Conservation (phyloP, 2,888 invertebrate genomes). For the Julus scandinavius region DNA sequence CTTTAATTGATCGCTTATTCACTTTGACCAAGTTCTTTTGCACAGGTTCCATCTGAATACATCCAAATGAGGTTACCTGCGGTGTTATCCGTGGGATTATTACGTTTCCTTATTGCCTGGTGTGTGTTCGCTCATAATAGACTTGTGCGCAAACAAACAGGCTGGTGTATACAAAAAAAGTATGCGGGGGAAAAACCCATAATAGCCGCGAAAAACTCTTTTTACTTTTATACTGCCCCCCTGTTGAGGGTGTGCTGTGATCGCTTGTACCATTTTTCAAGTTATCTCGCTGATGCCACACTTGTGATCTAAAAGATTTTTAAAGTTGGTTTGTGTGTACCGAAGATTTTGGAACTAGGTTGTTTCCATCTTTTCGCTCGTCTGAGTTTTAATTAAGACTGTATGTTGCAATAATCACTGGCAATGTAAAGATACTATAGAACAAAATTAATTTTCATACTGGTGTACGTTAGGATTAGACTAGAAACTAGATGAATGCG, state of each 20-base stretch:
- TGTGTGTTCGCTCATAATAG: conserved; percentile 18
- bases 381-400: no score
- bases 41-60: conserved; percentile 9
- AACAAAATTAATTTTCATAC: no score
- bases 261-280: no score
- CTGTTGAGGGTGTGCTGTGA: neutral
- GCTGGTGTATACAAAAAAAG: neutral
- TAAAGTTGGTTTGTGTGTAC: no score
- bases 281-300: no score
- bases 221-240: neutral
- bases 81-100: neutral
- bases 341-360: no score
- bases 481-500: no score
- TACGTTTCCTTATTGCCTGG: neutral
- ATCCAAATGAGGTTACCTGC: conserved; percentile 18
- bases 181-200: neutral
- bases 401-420: no score
- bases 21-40: neutral
- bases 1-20: neutral
- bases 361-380: no score
- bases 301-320: no score
- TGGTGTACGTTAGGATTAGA: no score
- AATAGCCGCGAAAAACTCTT: neutral
- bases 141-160: neutral
- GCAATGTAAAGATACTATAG: no score